Conservation (phyloP, 2,113 vertebrate genomes). For the Stercorarius parasiticus region DNA sequence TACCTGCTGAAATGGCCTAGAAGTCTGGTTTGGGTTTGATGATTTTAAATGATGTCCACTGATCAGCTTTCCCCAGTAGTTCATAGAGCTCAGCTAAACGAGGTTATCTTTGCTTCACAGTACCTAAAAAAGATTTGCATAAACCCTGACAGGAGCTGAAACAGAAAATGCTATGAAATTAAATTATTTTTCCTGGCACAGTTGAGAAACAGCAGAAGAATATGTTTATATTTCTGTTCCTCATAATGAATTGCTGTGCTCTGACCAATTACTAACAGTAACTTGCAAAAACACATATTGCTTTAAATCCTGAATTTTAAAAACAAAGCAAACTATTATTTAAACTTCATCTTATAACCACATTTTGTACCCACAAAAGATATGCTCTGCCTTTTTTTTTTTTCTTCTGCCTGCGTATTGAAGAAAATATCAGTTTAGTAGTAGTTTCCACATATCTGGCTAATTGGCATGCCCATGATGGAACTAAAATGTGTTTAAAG, state of each 20-base stretch:
- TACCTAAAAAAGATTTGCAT: background rate
- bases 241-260: background rate
- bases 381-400: background rate
- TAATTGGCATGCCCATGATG: background rate
- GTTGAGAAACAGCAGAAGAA: background rate
- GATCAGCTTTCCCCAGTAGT: background rate
- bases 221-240: background rate
- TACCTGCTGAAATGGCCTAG: background rate
- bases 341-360: background rate
- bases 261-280: background rate
- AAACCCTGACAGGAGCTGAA: background rate
- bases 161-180: background rate
- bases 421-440: background rate
- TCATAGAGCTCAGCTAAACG: background rate
- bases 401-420: background rate
- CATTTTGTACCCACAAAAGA: background rate
- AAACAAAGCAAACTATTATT: background rate
- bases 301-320: background rate
- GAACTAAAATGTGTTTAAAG: background rate
- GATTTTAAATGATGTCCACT: background rate
- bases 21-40: background rate
- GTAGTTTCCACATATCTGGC: background rate
- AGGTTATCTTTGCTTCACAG: background rate
- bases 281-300: background rate
- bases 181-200: background rate